Percentiles rank a stretch among this genome's conserved stretches.
phyloP scores from a whole-genome alignment of 1,140 invertebrate genomes.

The Oppia nitens region DNA sequence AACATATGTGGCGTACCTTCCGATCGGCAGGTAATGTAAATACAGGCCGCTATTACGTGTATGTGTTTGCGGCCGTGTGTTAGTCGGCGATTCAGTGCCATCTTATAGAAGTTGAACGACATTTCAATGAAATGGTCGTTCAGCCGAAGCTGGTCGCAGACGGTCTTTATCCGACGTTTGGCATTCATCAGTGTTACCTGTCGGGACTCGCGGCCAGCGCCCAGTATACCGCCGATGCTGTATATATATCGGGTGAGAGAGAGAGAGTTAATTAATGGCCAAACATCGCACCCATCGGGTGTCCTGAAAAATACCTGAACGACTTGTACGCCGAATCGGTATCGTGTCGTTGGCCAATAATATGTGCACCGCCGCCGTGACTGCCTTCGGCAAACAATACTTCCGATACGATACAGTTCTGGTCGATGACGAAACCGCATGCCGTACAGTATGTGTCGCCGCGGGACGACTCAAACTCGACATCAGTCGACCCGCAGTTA shows the following conservation, averaged over 20 bases:
- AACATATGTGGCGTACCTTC: slow-evolving; percentile 85
- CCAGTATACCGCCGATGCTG: slow-evolving; percentile 6
- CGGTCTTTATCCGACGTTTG: slow-evolving; percentile 25
- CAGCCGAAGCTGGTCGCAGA: slow-evolving; percentile 37
- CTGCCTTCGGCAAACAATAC: slow-evolving; percentile 86
- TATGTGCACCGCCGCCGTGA: slow-evolving; percentile 49
- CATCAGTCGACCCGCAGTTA: slow-evolving; percentile 82
- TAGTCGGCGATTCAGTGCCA: slow-evolving; percentile 69
- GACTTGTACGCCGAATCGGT: slow-evolving; percentile 59
- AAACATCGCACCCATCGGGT: too few relatives aligned
- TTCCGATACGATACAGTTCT: slow-evolving; percentile 88
- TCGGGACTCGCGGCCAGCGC: slow-evolving; percentile 6
- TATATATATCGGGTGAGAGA: slow-evolving; percentile 1
- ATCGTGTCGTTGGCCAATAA: slow-evolving; percentile 81
- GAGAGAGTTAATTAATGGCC: not conserved
- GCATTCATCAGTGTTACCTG: slow-evolving; percentile 17
- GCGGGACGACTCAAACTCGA: slow-evolving; percentile 74
- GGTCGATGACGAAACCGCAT: slow-evolving; percentile 88
- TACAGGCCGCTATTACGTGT: slow-evolving; percentile 90
- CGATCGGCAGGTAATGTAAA: slow-evolving; percentile 89
- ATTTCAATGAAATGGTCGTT: slow-evolving; percentile 82
- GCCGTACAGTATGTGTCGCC: slow-evolving; percentile 90
- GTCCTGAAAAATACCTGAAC: slow-evolving; percentile 34
- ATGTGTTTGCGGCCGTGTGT: slow-evolving; percentile 74
- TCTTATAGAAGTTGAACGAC: slow-evolving; percentile 89